These are phyloP conservation scores for Drosophila glabriapex DNA, from an alignment of 2,888 invertebrate species.

Conservation along the genomic window DNA sequence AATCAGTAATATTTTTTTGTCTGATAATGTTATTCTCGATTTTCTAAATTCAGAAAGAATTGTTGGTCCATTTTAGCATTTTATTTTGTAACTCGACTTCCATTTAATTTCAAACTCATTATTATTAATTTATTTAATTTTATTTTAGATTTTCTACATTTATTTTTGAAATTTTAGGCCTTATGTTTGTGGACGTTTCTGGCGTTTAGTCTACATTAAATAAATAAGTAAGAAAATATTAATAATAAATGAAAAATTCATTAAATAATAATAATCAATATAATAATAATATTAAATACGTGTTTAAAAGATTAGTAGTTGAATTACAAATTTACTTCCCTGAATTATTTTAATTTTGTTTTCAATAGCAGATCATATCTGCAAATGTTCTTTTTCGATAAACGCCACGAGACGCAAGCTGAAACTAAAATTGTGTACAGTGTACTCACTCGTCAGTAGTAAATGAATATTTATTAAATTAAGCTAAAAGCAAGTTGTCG, in stretches of 20 bases:
- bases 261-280: too few species aligned
- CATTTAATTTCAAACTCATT: not conserved
- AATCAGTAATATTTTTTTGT: not conserved
- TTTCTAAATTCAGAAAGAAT: too few species aligned
- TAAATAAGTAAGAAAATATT: not conserved
- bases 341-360: too few species aligned
- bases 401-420: not conserved
- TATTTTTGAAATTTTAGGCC: not conserved
- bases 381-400: not conserved
- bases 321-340: not conserved
- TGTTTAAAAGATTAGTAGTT: not conserved
- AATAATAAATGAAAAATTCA: too few species aligned
- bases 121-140: not conserved
- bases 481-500: conserved; percentile 25
- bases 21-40: too few species aligned
- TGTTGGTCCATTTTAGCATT: not conserved
- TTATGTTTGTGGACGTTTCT: not conserved
- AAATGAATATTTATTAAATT: conserved; percentile 30
- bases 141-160: not conserved
- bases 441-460: not conserved
- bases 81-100: not conserved
- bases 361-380: too few species aligned
- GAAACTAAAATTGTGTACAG: not conserved
- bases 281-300: too few species aligned
- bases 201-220: not conserved